phyloP scores from a whole-genome alignment of 2,888 invertebrate genomes.

The Junonia oenone region DNA sequence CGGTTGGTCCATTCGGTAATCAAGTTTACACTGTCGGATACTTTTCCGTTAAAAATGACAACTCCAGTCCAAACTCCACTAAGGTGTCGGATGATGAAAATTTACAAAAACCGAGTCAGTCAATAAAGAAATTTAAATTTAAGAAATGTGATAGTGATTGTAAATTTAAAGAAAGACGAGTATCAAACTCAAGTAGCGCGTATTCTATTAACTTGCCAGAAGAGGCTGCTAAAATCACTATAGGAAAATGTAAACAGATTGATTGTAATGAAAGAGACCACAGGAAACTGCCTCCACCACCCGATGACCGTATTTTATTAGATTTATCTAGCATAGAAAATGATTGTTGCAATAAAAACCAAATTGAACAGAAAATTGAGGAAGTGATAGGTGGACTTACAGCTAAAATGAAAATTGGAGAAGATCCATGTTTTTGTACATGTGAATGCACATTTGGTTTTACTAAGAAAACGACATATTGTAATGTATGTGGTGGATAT shows the following conservation, averaged over 20 bases:
- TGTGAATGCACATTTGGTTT: conserved; percentile 65
- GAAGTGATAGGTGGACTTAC: conserved; percentile 45
- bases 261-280: conserved; percentile 42
- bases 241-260: conserved; percentile 48
- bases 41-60: conserved; percentile 51
- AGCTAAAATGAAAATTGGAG: conserved; percentile 46
- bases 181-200: conserved; percentile 35
- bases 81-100: conserved; percentile 27
- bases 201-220: conserved; percentile 44
- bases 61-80: conserved; percentile 23
- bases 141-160: conserved; percentile 30
- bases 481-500: conserved; percentile 60
- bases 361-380: conserved; percentile 42
- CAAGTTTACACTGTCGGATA: conserved; percentile 57
- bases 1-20: conserved; percentile 38
- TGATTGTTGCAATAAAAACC: conserved; percentile 43
- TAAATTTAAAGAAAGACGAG: conserved; percentile 30
- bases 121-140: conserved; percentile 30
- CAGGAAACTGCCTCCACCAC: conserved; percentile 38
- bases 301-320: conserved; percentile 47
- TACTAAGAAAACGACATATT: conserved; percentile 60
- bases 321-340: conserved; percentile 39
- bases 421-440: conserved; percentile 57
- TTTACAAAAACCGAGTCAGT: conserved; percentile 30
- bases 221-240: conserved; percentile 36